A percentile compares a stretch with the other conserved stretches of the same genome.
These are phyloP conservation scores for Achroia grisella DNA, from an alignment of 1,140 invertebrate species.

Conservation along the genomic window DNA sequence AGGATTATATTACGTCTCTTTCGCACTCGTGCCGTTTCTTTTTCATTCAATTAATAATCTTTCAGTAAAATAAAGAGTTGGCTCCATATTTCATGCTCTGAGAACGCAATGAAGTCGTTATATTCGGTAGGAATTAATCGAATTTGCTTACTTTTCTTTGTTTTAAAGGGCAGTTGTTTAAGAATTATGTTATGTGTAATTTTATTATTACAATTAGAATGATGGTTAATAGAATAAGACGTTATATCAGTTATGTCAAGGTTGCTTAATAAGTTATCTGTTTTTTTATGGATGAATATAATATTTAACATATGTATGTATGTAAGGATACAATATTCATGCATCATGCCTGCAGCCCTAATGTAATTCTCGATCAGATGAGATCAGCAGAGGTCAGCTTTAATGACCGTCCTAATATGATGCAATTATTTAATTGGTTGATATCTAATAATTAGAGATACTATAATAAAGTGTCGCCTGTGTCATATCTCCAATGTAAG, in stretches of 20 bases:
- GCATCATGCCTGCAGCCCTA: too few species aligned
- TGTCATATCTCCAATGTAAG: too few species aligned
- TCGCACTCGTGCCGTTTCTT: constrained; percentile 3
- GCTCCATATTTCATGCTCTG: constrained; percentile 11
- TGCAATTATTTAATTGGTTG: too few species aligned
- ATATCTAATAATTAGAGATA: too few species aligned
- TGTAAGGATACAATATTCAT: too few species aligned
- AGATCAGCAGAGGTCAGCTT: too few species aligned
- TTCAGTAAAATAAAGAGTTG: constrained; percentile 6
- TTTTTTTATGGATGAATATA: too few species aligned
- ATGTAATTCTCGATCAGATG: too few species aligned
- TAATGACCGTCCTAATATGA: too few species aligned
- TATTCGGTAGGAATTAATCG: constrained; percentile 39
- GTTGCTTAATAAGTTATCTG: too few species aligned
- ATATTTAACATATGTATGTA: too few species aligned
- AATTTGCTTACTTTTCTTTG: constrained; percentile 24
- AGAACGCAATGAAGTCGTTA: constrained; percentile 19
- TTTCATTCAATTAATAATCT: constrained; percentile 13
- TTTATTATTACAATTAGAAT: constrained; percentile 8
- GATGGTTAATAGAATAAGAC: constrained; percentile 14
- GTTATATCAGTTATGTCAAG: background rate
- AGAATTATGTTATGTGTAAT: background rate
- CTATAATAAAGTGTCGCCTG: too few species aligned
- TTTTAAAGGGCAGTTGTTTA: constrained; percentile 24
- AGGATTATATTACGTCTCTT: constrained; percentile 15